Evolutionary conservation across 1,140 invertebrate genomes (phyloP).

Genomic region (Tribolium madens): DNA sequence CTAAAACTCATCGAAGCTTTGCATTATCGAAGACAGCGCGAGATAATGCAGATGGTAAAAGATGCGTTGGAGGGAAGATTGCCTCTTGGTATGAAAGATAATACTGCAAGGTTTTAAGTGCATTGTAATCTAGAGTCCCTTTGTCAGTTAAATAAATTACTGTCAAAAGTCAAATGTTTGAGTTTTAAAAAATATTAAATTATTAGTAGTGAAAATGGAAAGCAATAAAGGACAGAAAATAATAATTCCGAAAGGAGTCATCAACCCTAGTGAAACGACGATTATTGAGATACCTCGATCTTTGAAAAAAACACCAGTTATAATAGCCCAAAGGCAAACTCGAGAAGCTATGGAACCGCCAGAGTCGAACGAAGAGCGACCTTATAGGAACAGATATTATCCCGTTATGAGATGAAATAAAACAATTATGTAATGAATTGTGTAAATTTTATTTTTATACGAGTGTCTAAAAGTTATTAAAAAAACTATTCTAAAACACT

Average conservation of each 20-base stretch:
- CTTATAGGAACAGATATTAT: neutral
- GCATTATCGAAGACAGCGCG: no score
- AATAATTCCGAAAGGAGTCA: conserved; percentile 49
- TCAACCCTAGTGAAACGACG: conserved; percentile 50
- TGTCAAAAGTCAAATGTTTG: neutral
- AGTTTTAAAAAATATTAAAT: neutral
- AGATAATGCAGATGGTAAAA: no score
- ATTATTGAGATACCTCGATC: conserved; percentile 49
- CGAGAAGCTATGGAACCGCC: neutral
- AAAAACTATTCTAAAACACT: no score
- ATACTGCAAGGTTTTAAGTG: no score
- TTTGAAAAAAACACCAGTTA: conserved; percentile 45
- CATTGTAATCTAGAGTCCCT: neutral
- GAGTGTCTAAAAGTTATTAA: no score
- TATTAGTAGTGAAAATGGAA: neutral
- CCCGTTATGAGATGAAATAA: conserved; percentile 8
- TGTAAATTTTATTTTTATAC: no score
- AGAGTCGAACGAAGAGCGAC: neutral
- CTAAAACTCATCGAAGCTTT: no score
- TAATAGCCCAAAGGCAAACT: conserved; percentile 33
- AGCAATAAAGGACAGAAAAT: conserved; percentile 40
- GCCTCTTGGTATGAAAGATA: no score
- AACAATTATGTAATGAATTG: no score
- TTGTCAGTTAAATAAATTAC: neutral
- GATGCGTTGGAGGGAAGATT: no score